Percentiles rank a stretch among this genome's conserved stretches.
These are phyloP conservation scores for Chironomus tepperi DNA, from an alignment of 1,140 invertebrate genomes.

Conservation along the genomic window DNA sequence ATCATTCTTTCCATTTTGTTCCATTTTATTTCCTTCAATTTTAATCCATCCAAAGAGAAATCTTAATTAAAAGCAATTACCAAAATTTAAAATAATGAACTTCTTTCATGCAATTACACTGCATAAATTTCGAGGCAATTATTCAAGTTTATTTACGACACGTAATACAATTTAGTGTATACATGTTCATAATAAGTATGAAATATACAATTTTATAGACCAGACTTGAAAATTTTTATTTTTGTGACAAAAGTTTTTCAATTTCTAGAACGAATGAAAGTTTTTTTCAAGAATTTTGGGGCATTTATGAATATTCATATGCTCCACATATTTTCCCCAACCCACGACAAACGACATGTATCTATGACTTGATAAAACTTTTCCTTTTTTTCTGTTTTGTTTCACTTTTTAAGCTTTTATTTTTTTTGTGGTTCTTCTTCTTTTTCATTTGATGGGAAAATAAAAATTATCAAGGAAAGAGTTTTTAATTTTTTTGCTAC, in stretches of 20 bases:
- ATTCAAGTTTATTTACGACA: too few relatives aligned
- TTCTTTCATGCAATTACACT: too few relatives aligned
- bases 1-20: too few relatives aligned
- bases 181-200: too few relatives aligned
- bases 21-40: too few relatives aligned
- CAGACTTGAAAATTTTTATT: background rate
- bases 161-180: too few relatives aligned
- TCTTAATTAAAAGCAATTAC: too few relatives aligned
- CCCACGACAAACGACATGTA: background rate
- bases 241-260: background rate
- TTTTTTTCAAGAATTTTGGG: background rate
- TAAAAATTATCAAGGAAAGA: background rate
- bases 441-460: background rate
- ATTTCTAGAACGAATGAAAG: background rate
- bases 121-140: too few relatives aligned
- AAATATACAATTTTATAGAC: too few relatives aligned
- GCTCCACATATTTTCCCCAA: background rate
- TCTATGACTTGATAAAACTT: background rate
- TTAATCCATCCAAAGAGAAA: too few relatives aligned
- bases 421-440: background rate
- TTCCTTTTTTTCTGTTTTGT: background rate
- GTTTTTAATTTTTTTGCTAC: background rate
- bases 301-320: slow-evolving; percentile 9
- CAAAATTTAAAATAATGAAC: too few relatives aligned
- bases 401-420: background rate